Conservation (phyloP, 1,140 invertebrate species). For the Drosophila suzukii region DNA sequence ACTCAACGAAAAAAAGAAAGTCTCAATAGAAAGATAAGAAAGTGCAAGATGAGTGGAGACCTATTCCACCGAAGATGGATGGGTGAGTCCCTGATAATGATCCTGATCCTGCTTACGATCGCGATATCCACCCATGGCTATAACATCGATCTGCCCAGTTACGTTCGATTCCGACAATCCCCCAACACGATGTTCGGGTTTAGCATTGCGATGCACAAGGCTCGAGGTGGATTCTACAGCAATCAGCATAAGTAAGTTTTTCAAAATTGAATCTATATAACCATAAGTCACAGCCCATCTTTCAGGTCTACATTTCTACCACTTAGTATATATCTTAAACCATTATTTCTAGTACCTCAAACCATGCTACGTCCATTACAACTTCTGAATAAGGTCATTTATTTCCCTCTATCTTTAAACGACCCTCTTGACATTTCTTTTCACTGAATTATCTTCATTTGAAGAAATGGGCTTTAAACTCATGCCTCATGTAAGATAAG, state of each 20-base stretch:
- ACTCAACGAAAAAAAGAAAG: constrained; percentile 9
- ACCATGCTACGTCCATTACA: background rate
- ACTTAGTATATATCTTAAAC: too few relatives aligned
- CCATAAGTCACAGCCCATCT: background rate
- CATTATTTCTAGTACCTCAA: too few relatives aligned
- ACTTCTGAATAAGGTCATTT: background rate
- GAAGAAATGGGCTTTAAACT: background rate
- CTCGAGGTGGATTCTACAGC: constrained; percentile 44
- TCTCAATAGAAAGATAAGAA: background rate
- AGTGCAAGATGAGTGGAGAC: background rate
- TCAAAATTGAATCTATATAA: background rate
- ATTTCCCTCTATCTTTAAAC: background rate
- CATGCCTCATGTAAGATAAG: background rate
- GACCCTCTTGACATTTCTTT: constrained; percentile 8
- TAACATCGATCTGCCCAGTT: constrained; percentile 82
- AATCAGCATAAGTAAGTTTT: constrained; percentile 72
- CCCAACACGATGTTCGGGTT: constrained; percentile 81
- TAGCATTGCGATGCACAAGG: constrained; percentile 80
- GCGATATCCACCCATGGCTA: constrained; percentile 39
- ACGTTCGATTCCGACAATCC: constrained; percentile 70
- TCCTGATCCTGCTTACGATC: constrained; percentile 21
- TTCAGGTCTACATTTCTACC: too few relatives aligned
- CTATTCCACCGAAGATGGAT: background rate
- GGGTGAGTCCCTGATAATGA: constrained; percentile 18
- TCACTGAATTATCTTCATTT: background rate